phyloP scores from a whole-genome alignment of 1,140 invertebrate species.

The Bradynema listronoti region DNA sequence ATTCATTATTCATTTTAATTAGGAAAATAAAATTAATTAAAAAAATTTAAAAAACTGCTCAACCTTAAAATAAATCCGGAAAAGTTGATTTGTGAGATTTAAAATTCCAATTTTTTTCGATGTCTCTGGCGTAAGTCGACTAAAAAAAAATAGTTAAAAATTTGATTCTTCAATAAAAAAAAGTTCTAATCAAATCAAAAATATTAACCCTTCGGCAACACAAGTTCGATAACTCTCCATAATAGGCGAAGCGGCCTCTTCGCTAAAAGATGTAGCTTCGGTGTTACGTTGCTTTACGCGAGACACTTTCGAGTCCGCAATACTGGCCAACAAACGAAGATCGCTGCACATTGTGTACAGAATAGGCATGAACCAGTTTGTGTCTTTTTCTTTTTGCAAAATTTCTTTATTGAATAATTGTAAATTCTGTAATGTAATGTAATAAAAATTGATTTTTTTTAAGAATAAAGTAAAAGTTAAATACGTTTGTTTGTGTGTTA shows the following conservation, averaged over 20 bases:
- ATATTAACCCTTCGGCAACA: slow-evolving; percentile 76
- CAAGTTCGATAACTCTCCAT: slow-evolving; percentile 74
- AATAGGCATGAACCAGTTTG: slow-evolving; percentile 87
- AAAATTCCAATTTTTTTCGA: slow-evolving; percentile 93
- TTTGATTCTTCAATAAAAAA: no score
- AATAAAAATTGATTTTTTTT: neutral
- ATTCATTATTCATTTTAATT: slow-evolving; percentile 10
- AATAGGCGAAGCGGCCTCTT: slow-evolving; percentile 45
- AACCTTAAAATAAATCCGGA: slow-evolving; percentile 94
- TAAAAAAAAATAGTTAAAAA: slow-evolving; percentile 50
- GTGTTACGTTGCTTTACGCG: slow-evolving; percentile 18
- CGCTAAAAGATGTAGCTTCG: slow-evolving; percentile 30
- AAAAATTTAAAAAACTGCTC: slow-evolving; percentile 3
- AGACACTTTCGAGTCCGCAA: slow-evolving; percentile 32
- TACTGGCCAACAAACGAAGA: slow-evolving; percentile 70
- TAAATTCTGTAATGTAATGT: slow-evolving; percentile 16
- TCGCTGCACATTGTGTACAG: slow-evolving; percentile 83
- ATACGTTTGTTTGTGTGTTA: slow-evolving; percentile 33
- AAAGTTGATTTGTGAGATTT: slow-evolving; percentile 86
- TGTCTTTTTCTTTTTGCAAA: slow-evolving; percentile 73
- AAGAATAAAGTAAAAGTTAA: slow-evolving; percentile 21
- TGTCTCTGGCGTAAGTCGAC: slow-evolving; percentile 73
- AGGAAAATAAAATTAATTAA: neutral
- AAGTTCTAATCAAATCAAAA: no score
- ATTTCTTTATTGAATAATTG: slow-evolving; percentile 69